Conservation (phyloP, 2,113 vertebrate species). For the Gallinago jamesoni region DNA sequence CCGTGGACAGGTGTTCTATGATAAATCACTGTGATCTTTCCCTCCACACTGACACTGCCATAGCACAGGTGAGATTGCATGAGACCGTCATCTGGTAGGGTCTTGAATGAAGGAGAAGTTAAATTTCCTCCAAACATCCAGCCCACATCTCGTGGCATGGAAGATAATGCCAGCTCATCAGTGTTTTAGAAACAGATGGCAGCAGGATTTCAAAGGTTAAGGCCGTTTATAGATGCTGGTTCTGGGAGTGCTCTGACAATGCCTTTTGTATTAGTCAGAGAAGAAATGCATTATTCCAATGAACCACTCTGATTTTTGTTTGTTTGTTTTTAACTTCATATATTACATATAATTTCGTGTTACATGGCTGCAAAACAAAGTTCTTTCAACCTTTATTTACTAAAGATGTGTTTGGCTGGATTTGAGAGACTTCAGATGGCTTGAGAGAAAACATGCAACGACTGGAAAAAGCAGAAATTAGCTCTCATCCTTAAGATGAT, state of each 20-base stretch:
- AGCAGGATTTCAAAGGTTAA: not conserved
- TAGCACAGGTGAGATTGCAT: not conserved
- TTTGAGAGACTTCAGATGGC: not conserved
- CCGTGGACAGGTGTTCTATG: rapidly evolving
- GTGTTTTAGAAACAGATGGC: not conserved
- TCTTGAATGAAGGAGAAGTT: not conserved
- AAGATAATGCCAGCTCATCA: not conserved
- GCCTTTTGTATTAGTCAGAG: not conserved
- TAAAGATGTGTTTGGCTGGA: not conserved
- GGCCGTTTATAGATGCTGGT: not conserved
- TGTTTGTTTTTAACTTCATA: not conserved
- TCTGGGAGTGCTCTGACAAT: not conserved
- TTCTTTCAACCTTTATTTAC: slow-evolving; percentile 8
- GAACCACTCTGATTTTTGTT: not conserved
- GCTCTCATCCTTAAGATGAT: not conserved
- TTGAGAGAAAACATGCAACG: not conserved
- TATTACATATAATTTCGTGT: not conserved
- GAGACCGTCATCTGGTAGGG: not conserved
- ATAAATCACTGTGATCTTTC: not conserved
- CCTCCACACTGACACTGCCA: not conserved
- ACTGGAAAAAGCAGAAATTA: not conserved
- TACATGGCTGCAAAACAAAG: not conserved
- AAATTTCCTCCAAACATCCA: not conserved
- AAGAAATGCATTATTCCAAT: not conserved
- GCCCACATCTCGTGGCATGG: not conserved